Percentiles rank a stretch among this genome's conserved stretches.
Conservation (phyloP, 92 coral and sea anemone genomes). For the Ricordea florida region DNA sequence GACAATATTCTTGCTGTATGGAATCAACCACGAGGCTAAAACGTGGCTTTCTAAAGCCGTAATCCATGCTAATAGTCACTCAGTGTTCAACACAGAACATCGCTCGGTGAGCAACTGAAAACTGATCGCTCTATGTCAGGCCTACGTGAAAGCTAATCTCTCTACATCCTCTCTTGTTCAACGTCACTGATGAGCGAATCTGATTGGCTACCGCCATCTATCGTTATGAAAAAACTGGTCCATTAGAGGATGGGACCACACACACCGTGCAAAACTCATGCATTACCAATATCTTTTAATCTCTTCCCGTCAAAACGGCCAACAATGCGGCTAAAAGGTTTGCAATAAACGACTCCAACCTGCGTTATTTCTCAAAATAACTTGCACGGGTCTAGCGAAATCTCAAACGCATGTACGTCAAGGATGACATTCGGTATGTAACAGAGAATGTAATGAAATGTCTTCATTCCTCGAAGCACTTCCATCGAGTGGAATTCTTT, state of each 20-base stretch:
- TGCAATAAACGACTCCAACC: constrained; percentile 24
- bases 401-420: not conserved
- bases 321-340: constrained; percentile 44
- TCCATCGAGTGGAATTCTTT: not conserved
- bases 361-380: constrained; percentile 51
- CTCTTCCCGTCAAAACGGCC: constrained; percentile 39
- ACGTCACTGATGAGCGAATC: constrained; percentile 5
- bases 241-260: constrained; percentile 56
- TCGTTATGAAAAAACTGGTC: not conserved
- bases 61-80: constrained; percentile 29
- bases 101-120: constrained; percentile 16
- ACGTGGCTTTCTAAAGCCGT: constrained; percentile 28
- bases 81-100: constrained; percentile 11
- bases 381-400: not conserved
- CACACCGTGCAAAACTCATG: constrained; percentile 5
- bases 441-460: not conserved
- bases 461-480: constrained; percentile 29
- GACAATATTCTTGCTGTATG: not conserved
- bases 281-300: constrained; percentile 40
- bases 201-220: constrained; percentile 43
- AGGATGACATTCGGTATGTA: not conserved
- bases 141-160: constrained; percentile 33
- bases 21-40: constrained; percentile 5
- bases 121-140: constrained; percentile 8
- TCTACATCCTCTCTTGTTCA: not conserved